Percentiles rank a stretch among this genome's conserved stretches.
Conservation (phyloP, 2,888 invertebrate species). For the Theretra japonica region DNA sequence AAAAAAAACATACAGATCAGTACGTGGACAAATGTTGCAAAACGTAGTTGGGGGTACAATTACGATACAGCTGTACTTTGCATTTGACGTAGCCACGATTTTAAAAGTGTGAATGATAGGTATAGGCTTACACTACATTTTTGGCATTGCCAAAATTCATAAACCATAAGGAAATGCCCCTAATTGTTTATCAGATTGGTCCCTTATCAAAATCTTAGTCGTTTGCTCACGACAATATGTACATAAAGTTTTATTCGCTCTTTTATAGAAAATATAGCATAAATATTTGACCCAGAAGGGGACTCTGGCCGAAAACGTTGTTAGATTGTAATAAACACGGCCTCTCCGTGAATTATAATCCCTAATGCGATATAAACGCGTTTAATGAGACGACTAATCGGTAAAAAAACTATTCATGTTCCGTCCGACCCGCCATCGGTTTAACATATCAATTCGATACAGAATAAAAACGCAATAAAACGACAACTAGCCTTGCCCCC, state of each 20-base stretch:
- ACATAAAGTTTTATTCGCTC: not conserved
- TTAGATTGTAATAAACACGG: slow-evolving; percentile 49
- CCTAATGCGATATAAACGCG: slow-evolving; percentile 46
- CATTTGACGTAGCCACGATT: too few relatives aligned
- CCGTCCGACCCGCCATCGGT: slow-evolving; percentile 48
- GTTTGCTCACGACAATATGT: not conserved
- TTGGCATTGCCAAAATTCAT: too few relatives aligned
- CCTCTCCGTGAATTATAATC: slow-evolving; percentile 47
- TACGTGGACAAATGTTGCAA: too few relatives aligned
- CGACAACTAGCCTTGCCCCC: slow-evolving; percentile 52
- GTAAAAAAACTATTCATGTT: slow-evolving; percentile 48
- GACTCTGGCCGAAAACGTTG: slow-evolving; percentile 7
- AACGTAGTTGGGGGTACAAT: too few relatives aligned
- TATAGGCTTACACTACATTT: too few relatives aligned
- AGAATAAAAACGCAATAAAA: slow-evolving; percentile 58
- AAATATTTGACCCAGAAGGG: not conserved
- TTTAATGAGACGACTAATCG: slow-evolving; percentile 66
- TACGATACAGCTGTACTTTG: too few relatives aligned
- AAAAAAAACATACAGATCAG: too few relatives aligned
- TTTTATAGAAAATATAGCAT: not conserved
- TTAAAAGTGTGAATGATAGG: too few relatives aligned
- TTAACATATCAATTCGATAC: slow-evolving; percentile 66
- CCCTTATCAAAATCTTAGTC: too few relatives aligned
- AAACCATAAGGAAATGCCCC: too few relatives aligned
- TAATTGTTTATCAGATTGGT: too few relatives aligned